A percentile compares a stretch with the other conserved stretches of the same genome.
Evolutionary conservation across 23 tunicate species (phyloP).

Genomic region (Halocynthia roretzi): DNA sequence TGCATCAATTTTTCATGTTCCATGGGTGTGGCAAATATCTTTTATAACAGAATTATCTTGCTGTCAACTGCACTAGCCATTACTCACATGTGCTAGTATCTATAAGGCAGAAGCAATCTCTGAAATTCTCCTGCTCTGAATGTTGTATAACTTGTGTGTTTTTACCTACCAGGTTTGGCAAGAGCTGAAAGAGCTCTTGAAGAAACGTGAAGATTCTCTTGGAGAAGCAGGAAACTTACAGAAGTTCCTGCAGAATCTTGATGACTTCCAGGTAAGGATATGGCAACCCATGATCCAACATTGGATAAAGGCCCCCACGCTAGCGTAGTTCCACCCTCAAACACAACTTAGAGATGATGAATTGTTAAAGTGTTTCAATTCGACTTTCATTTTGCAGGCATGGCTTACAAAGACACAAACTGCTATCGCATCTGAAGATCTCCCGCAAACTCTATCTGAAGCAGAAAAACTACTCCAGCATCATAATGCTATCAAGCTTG

Average conservation of each 20-base stretch:
- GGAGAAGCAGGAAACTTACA: slow-evolving; percentile 98
- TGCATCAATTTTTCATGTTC: no score
- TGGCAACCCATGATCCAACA: not conserved
- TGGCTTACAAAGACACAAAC: slow-evolving; percentile 92
- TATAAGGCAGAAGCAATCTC: no score
- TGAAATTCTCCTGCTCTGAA: no score
- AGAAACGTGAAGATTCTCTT: slow-evolving; percentile 72
- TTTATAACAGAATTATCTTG: no score
- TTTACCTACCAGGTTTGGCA: slow-evolving; percentile 46
- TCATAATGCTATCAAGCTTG: slow-evolving; percentile 79
- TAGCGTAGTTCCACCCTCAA: not conserved
- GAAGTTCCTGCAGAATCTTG: slow-evolving; percentile 88
- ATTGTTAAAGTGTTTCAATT: not conserved
- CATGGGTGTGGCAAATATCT: no score
- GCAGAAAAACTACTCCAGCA: slow-evolving; percentile 92
- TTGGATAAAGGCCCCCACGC: not conserved
- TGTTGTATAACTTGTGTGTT: no score
- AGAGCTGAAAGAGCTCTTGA: slow-evolving; percentile 58
- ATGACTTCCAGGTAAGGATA: slow-evolving; percentile 72
- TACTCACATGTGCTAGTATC: no score
- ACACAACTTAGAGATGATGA: not conserved
- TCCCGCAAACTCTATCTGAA: slow-evolving; percentile 82
- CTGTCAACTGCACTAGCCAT: no score
- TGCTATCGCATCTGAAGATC: slow-evolving; percentile 89
- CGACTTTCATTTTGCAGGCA: slow-evolving; percentile 34